Conservation (phyloP, 1,140 invertebrate species). For the Probaryconus sp. region DNA sequence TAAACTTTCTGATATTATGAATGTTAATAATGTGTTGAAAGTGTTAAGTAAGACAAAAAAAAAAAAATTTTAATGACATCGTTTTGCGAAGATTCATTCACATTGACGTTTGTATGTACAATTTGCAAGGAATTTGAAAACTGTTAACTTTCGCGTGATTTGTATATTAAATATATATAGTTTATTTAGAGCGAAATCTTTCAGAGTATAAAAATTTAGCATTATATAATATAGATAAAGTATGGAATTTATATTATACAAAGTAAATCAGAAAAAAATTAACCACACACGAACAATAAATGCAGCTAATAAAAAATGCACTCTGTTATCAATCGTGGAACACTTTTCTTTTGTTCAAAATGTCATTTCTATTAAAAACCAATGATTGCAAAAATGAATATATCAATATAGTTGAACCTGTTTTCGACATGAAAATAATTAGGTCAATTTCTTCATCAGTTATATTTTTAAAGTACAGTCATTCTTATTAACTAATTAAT, state of each 20-base stretch:
- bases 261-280: too few species aligned
- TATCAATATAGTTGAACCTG: too few species aligned
- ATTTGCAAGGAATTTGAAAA: slow-evolving; percentile 28
- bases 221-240: slow-evolving; percentile 21
- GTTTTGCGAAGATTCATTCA: neutral
- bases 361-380: too few species aligned
- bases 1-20: slow-evolving; percentile 26
- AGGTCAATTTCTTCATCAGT: too few species aligned
- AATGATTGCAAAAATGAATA: too few species aligned
- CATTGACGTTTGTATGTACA: slow-evolving; percentile 36
- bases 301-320: too few species aligned
- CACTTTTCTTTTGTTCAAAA: too few species aligned
- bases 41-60: slow-evolving; percentile 13
- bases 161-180: slow-evolving; percentile 22
- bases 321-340: too few species aligned
- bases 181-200: slow-evolving; percentile 21
- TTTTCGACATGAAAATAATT: too few species aligned
- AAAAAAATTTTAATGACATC: neutral
- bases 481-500: too few species aligned
- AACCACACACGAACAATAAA: slow-evolving; percentile 2
- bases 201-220: slow-evolving; percentile 15
- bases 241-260: slow-evolving; percentile 33
- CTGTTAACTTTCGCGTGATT: slow-evolving; percentile 22
- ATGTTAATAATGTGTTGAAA: slow-evolving; percentile 20
- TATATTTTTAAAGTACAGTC: too few species aligned